Evolutionary conservation across 2,888 invertebrate species (phyloP).

Genomic region (Octodonta nipae): DNA sequence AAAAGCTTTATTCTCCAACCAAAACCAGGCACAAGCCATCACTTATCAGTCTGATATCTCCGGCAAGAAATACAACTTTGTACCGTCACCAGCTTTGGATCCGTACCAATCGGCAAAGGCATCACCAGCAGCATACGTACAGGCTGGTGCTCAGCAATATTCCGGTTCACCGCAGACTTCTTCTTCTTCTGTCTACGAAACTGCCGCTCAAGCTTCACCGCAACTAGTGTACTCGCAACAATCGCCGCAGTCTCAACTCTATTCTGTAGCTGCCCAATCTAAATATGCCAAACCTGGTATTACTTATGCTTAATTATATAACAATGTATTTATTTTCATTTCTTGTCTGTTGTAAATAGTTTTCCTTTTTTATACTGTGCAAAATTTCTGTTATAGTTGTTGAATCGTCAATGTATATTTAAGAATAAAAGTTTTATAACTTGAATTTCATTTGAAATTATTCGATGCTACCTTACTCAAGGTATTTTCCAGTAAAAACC

Average conservation of each 20-base stretch:
- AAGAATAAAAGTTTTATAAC: no score
- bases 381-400: no score
- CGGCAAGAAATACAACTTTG: constrained; percentile 7
- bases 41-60: constrained; percentile 7
- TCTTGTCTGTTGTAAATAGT: constrained; percentile 16
- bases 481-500: no score
- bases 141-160: constrained; percentile 10
- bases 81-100: constrained; percentile 5
- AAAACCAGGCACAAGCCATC: constrained; percentile 7
- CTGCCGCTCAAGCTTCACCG: constrained; percentile 12
- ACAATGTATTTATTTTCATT: constrained; percentile 9
- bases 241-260: constrained; percentile 13
- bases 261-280: constrained; percentile 15
- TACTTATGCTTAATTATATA: constrained; percentile 14
- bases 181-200: constrained; percentile 7
- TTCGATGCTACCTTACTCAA: no score
- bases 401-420: no score
- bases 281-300: constrained; percentile 17
- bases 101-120: constrained; percentile 7
- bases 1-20: constrained; percentile 10
- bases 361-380: no score
- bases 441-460: no score
- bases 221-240: constrained; percentile 15
- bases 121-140: constrained; percentile 3
- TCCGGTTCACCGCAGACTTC: constrained; percentile 6